These are phyloP conservation scores for Coelopa pilipes DNA, from an alignment of 2,888 invertebrate genomes.

Conservation along the genomic window DNA sequence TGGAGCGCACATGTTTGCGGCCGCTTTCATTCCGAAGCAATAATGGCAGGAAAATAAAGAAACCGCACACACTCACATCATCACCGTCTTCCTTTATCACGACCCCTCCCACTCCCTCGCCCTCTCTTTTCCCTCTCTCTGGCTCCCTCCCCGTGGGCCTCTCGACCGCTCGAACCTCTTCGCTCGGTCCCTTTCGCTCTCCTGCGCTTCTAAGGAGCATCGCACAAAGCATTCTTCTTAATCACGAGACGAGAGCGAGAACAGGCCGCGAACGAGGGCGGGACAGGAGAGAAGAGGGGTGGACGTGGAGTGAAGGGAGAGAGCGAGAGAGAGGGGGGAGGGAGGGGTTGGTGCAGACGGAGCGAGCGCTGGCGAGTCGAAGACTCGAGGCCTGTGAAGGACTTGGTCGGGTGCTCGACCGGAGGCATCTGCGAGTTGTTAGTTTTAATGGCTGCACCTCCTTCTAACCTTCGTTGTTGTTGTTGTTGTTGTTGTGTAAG, in stretches of 20 bases:
- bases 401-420: constrained; percentile 25
- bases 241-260: too few species aligned
- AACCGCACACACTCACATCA: constrained; percentile 2
- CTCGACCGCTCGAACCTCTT: too few species aligned
- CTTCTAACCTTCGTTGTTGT: background rate
- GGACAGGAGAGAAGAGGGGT: too few species aligned
- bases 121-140: too few species aligned
- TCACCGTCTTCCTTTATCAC: background rate
- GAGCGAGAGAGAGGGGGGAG: background rate
- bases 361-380: background rate
- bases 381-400: background rate
- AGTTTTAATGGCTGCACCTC: constrained; percentile 28
- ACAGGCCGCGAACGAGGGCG: too few species aligned
- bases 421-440: constrained; percentile 32
- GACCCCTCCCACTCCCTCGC: too few species aligned
- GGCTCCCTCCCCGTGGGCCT: too few species aligned
- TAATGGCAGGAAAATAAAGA: constrained; percentile 4
- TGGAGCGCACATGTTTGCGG: background rate
- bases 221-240: too few species aligned
- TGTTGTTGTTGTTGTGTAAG: constrained; percentile 5
- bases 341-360: too few species aligned
- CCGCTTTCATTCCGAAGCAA: constrained; percentile 6
- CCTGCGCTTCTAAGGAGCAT: too few species aligned
- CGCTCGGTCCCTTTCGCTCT: too few species aligned
- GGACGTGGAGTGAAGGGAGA: too few species aligned